Conservation (phyloP, 2,113 vertebrate species). For the Sylvietta virens region DNA sequence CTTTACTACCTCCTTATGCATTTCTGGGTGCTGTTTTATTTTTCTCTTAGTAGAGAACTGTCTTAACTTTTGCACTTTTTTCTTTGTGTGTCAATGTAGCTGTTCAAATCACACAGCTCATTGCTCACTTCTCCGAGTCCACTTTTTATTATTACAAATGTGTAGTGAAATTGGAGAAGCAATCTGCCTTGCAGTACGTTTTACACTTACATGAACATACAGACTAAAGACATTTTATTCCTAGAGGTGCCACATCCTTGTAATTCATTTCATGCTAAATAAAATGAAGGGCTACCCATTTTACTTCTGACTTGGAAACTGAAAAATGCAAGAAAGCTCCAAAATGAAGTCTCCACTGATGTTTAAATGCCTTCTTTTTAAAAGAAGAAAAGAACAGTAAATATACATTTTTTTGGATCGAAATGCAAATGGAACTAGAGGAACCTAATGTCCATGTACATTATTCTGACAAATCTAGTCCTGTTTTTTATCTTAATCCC, state of each 20-base stretch:
- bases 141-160: conserved; percentile 5
- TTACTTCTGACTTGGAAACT: neutral
- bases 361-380: neutral
- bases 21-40: neutral
- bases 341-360: neutral
- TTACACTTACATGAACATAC: conserved; percentile 20
- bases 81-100: neutral
- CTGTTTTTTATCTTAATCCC: neutral
- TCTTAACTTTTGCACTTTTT: neutral
- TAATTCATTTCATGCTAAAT: conserved; percentile 27
- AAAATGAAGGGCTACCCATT: conserved; percentile 4
- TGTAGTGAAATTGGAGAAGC: neutral
- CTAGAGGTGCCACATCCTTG: neutral
- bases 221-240: neutral
- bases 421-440: neutral
- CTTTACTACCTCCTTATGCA: neutral
- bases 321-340: neutral
- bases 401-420: neutral
- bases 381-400: neutral
- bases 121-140: conserved; percentile 1
- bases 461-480: neutral
- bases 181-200: conserved; percentile 18
- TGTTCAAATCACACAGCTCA: neutral
- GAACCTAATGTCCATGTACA: neutral
- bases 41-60: neutral